These are phyloP conservation scores for Archips crataeganus DNA, from an alignment of 2,888 invertebrate genomes.

Conservation along the genomic window DNA sequence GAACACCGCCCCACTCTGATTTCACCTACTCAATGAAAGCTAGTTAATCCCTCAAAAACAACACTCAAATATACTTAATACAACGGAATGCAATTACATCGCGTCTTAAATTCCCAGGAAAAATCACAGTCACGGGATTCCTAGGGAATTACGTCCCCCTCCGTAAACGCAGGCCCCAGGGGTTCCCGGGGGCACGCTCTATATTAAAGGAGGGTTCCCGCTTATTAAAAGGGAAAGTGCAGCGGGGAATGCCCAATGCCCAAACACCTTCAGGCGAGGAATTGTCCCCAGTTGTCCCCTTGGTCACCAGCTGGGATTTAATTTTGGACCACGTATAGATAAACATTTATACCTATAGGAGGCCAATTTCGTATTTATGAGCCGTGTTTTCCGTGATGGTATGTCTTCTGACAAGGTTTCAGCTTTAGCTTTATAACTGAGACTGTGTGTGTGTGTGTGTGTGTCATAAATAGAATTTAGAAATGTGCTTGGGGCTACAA, in stretches of 20 bases:
- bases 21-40: constrained; percentile 7
- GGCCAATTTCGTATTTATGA: constrained; percentile 40
- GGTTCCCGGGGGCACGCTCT: constrained; percentile 69
- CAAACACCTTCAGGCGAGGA: constrained; percentile 70
- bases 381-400: background rate
- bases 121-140: constrained; percentile 70
- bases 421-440: background rate
- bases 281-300: constrained; percentile 51
- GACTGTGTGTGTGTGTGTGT: too few species aligned
- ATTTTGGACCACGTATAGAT: constrained; percentile 28
- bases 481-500: background rate
- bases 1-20: background rate
- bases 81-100: constrained; percentile 67
- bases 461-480: background rate
- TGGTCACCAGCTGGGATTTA: constrained; percentile 50
- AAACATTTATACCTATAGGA: constrained; percentile 27
- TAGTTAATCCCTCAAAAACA: constrained; percentile 36
- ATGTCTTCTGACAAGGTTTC: background rate
- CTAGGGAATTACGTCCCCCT: constrained; percentile 66
- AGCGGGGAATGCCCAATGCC: constrained; percentile 54
- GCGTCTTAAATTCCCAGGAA: constrained; percentile 61
- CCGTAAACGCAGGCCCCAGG: constrained; percentile 59
- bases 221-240: constrained; percentile 78
- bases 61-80: constrained; percentile 51
- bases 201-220: constrained; percentile 78